A percentile compares a stretch with the other conserved stretches of the same genome.
phyloP scores from a whole-genome alignment of 2,797 vertebrate genomes.

The Paguma larvata region DNA sequence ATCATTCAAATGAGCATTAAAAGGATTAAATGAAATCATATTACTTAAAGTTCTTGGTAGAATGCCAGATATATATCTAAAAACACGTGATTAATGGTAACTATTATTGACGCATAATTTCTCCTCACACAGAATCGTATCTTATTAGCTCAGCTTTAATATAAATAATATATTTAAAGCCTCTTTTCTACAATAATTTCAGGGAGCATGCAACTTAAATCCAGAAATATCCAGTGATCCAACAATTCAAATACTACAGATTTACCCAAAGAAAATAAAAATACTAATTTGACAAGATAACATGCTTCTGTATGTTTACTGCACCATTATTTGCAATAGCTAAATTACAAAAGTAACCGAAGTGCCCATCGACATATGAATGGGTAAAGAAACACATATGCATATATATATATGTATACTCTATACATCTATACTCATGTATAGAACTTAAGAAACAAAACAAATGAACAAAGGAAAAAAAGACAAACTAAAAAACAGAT shows the following conservation, averaged over 20 bases:
- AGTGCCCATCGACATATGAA: neutral
- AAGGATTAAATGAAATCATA: slow-evolving; percentile 9
- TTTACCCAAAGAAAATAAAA: neutral
- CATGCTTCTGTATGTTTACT: neutral
- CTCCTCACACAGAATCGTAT: neutral
- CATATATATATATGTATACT: no score
- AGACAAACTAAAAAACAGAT: neutral
- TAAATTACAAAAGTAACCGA: neutral
- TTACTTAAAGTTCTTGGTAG: neutral
- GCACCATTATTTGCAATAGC: neutral
- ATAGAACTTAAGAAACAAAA: neutral
- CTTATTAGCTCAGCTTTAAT: slow-evolving; percentile 10
- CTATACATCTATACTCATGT: neutral
- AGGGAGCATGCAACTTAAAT: neutral
- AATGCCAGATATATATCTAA: neutral
- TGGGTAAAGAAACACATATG: neutral
- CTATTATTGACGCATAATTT: slow-evolving; percentile 13
- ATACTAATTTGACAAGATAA: neutral
- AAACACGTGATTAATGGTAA: slow-evolving; percentile 13
- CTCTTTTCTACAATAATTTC: neutral
- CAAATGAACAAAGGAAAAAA: neutral
- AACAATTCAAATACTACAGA: neutral
- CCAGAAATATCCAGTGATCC: neutral
- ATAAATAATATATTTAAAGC: neutral
- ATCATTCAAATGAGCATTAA: neutral